A percentile compares a stretch with the other conserved stretches of the same genome.
Evolutionary conservation across 1,140 invertebrate species (phyloP).

Genomic region (Lepidurus packardi): DNA sequence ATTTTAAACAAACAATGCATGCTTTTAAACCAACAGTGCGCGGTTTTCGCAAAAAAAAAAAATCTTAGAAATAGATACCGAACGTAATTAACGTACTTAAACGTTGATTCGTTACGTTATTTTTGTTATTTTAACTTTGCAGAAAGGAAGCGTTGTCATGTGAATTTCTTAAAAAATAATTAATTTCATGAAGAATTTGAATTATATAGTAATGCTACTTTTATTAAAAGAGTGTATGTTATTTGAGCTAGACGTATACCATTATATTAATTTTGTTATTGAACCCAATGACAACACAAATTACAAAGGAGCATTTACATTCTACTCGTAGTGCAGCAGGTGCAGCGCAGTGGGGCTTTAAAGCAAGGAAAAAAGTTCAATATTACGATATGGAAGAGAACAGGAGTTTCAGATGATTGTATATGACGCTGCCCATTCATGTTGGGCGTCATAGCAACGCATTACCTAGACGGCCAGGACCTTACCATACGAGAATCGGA

Average conservation of each 20-base stretch:
- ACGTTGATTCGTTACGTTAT: too few relatives aligned
- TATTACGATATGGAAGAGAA: not conserved
- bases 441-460: conserved; percentile 14
- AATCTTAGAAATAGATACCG: too few relatives aligned
- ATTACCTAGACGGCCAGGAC: not conserved
- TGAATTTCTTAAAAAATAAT: too few relatives aligned
- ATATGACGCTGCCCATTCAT: conserved; percentile 7
- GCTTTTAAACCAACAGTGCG: not conserved
- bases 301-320: not conserved
- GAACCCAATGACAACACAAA: not conserved
- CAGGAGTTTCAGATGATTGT: conserved; percentile 2
- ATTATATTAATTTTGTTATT: not conserved
- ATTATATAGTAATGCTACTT: too few relatives aligned
- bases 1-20: not conserved
- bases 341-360: not conserved
- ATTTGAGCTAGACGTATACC: too few relatives aligned
- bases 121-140: too few relatives aligned
- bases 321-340: not conserved
- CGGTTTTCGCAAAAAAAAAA: too few relatives aligned
- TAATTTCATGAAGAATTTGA: too few relatives aligned
- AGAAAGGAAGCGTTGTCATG: too few relatives aligned
- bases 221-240: too few relatives aligned
- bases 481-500: not conserved
- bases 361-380: not conserved
- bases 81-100: too few relatives aligned